Evolutionary conservation across 2,113 vertebrate genomes (phyloP), one percentile per base, ranked within the genome.

Genomic region (Gnathonemus echidnorhynchus): DNA sequence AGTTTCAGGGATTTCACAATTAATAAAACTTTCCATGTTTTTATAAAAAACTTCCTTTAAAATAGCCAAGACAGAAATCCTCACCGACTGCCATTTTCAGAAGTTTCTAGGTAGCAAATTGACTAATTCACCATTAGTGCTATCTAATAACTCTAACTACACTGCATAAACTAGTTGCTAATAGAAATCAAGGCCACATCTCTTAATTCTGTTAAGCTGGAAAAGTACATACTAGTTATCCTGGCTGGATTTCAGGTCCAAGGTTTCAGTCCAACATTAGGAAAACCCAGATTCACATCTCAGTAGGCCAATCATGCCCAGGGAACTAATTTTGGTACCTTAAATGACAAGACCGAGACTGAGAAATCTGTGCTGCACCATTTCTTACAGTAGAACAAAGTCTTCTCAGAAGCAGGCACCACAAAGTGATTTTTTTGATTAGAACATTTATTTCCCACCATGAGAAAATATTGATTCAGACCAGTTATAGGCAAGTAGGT

Each of bases 361-460:
- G 42, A 21, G 7, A 85, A 9, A 48, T 85, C 74, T 42, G 15
- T 35, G 83, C 45, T 46, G 45, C 42, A 21, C 39, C 3, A n/a
- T 1, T 48, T 46, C 24, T 48, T 48, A 85, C 9, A 46, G 45
- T 48, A 45, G 21, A 21, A 46, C 4, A 1, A 19, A 45, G 6
- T 10, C 5, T n/a, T 24, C n/a, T 48, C 45, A 48, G 45, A 85
- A 85, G 19, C 1, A 48, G 3, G n/a, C 5, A 85, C 83, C 50
- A 87, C 49, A 27, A 87, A 87, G 15, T 50, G 11, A 87, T 90
- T 91, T 94, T 95, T 91, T 94, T 95, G 94, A 94, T 97, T 96
- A 97, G 94, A 97, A 97, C 95, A 96, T 97, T 98, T 97, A 97
- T 98, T 98, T 97, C 96, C 97, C 96, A 94, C 93, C 96, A 97